phyloP scores from a whole-genome alignment of 2,888 invertebrate genomes.

The Hirudinaria manillensis region DNA sequence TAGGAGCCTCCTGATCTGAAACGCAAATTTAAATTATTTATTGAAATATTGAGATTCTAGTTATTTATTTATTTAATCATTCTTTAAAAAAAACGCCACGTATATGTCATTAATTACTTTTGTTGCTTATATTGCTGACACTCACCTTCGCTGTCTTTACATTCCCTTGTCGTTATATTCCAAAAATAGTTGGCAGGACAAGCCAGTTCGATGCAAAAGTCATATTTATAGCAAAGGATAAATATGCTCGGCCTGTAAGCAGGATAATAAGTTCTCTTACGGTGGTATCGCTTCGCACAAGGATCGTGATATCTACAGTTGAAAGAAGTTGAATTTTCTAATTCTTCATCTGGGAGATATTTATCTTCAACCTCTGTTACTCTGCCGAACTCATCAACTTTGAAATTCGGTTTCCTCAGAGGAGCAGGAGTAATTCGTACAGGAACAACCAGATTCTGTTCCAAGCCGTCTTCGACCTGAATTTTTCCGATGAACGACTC shows the following conservation, averaged over 20 bases:
- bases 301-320: constrained; percentile 23
- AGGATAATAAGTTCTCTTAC: constrained; percentile 24
- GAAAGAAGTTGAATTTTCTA: background rate
- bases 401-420: background rate
- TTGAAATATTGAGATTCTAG: no score
- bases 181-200: constrained; percentile 23
- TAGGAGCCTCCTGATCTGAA: background rate
- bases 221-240: constrained; percentile 28
- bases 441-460: no score
- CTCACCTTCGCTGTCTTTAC: constrained; percentile 16
- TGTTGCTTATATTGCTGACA: background rate
- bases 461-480: no score
- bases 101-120: no score
- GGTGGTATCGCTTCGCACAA: constrained; percentile 3
- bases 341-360: background rate
- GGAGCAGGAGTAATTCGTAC: background rate
- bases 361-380: background rate
- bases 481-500: no score
- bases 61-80: no score
- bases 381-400: constrained; percentile 1
- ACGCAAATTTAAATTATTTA: background rate
- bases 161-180: constrained; percentile 4
- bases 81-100: no score
- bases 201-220: constrained; percentile 25
- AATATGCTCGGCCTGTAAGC: constrained; percentile 19